These are phyloP conservation scores for Apodemia duryi DNA, from an alignment of 2,888 invertebrate genomes.

Conservation along the genomic window DNA sequence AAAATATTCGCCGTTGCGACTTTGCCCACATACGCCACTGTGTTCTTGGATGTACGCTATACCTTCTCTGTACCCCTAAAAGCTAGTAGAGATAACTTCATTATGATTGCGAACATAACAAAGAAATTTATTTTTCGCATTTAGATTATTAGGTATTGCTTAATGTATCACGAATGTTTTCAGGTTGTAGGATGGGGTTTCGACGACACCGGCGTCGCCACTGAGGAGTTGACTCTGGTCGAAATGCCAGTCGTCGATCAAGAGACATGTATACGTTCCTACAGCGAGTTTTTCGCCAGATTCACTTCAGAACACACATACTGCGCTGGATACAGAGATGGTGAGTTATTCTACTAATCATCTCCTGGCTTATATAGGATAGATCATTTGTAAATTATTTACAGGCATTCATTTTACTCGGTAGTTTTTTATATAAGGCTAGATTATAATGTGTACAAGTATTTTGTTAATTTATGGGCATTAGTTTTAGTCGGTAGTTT, in stretches of 20 bases:
- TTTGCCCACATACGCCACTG: too few species aligned
- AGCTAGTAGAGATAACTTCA: too few species aligned
- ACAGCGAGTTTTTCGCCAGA: constrained; percentile 79
- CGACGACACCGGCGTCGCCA: constrained; percentile 78
- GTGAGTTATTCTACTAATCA: constrained; percentile 38
- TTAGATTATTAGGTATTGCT: too few species aligned
- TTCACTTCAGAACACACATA: constrained; percentile 79
- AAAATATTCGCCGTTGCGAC: too few species aligned
- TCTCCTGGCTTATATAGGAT: not conserved
- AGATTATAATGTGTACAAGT: not conserved
- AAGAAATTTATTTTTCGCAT: too few species aligned
- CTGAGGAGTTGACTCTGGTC: constrained; percentile 77
- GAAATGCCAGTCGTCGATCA: constrained; percentile 81
- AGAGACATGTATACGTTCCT: constrained; percentile 79
- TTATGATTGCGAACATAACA: too few species aligned
- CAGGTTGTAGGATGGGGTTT: constrained; percentile 80
- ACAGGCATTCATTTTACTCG: not conserved
- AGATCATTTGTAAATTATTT: too few species aligned
- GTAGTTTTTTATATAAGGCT: too few species aligned
- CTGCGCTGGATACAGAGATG: constrained; percentile 72
- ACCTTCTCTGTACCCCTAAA: too few species aligned
- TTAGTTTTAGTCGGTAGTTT: too few species aligned
- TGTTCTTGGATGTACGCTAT: too few species aligned
- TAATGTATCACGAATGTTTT: not conserved
- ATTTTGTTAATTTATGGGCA: not conserved